These are phyloP conservation scores for Neodiprion pinetum DNA, from an alignment of 1,140 invertebrate genomes.

Conservation along the genomic window DNA sequence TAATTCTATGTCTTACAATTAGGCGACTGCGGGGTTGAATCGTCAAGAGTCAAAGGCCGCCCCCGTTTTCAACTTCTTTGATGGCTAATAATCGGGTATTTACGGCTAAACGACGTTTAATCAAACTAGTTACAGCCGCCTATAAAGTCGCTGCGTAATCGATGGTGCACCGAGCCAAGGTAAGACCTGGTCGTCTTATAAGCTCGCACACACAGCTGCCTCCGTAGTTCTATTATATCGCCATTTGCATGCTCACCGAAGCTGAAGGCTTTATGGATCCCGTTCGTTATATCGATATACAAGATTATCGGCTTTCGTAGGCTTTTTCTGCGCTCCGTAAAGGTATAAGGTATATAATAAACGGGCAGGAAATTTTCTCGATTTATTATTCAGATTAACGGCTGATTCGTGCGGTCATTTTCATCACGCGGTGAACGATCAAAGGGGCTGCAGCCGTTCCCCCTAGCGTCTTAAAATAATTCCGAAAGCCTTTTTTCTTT, in stretches of 20 bases:
- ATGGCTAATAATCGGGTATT: too few relatives aligned
- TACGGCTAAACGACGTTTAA: neutral
- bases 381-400: constrained; percentile 6
- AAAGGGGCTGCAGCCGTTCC: too few relatives aligned
- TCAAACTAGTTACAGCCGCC: neutral
- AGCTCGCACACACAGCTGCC: neutral
- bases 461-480: too few relatives aligned
- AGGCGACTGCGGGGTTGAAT: too few relatives aligned
- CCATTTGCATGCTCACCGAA: neutral
- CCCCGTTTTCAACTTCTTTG: too few relatives aligned
- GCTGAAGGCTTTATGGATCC: neutral
- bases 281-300: neutral
- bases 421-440: too few relatives aligned
- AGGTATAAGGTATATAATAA: too few relatives aligned
- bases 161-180: neutral
- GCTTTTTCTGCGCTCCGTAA: neutral
- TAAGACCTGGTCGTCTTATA: too few relatives aligned
- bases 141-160: neutral
- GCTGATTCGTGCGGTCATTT: neutral
- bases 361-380: neutral
- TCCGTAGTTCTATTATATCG: neutral
- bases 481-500: too few relatives aligned
- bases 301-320: neutral
- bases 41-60: too few relatives aligned
- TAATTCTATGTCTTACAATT: too few relatives aligned